Base-by-base conservation (phyloP, 2,113 vertebrate species). In the Hyaena hyaena region DNA sequence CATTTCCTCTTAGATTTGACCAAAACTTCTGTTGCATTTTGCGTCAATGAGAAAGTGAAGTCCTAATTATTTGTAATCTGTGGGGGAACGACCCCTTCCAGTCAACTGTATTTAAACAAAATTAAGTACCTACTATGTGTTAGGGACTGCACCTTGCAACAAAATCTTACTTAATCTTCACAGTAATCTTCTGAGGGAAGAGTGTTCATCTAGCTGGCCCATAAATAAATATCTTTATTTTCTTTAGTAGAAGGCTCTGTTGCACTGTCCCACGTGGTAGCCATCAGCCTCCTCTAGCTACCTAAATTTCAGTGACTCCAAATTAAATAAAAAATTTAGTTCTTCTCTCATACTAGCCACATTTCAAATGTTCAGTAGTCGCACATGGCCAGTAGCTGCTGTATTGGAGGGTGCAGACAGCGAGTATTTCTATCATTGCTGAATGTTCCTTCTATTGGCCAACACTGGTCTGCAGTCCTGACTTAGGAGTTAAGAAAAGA, bases 261-360 rank as follows among this genome's bases (percentile, higher is more conserved):
- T 79, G 2, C n/a, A 19, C 4, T 82, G 5, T 93, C 15, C 10
- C 6, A 3, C 33, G 15, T 50, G 45, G 80, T 81, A 85, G 85
- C 10, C 28, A 48, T 39, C 90, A 87, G 21, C 55, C 17, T 94
- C 71, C 58, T 7, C 15, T 82, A 45, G 26, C 43, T 90, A 19
- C 45, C 81, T 79, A 93, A 82, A 68, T 89, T 58, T 89, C 58
- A 95, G 66, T 95, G 81, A 88, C 84, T 55, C 88, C 68, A 90
- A 77, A 85, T 61, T 50, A 15, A 84, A 50, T 83, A 69, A 68
- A 82, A 94, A 85, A 16, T n/a, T 61, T 35, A 86, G 9, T 81
- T 87, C 65, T 74, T 86, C 10, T 48, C 33, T 96, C 58, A 61
- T 43, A 39, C 11, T 45, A 71, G 81, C 43, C 28, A 8, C n/a